phyloP scores from a whole-genome alignment of 2,797 vertebrate genomes.

The Stomatorhinus walkeri region DNA sequence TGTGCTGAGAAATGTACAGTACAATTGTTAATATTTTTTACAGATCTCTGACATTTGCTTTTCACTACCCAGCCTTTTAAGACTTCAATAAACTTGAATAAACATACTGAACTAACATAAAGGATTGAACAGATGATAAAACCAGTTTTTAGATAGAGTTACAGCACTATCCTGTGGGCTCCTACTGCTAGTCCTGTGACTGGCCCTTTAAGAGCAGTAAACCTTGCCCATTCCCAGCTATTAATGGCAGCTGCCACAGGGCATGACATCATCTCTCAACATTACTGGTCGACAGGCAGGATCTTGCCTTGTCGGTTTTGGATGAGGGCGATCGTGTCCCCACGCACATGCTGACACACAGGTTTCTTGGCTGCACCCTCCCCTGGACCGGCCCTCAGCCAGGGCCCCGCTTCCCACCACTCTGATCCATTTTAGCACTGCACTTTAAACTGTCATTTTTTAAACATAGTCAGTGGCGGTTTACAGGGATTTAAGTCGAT shows the following conservation, averaged over 20 bases:
- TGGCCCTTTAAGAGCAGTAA: slow-evolving; percentile 59
- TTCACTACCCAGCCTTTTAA: neutral
- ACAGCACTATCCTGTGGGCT: neutral
- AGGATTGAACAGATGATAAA: neutral
- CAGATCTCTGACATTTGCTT: neutral
- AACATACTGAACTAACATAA: neutral
- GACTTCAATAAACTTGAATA: neutral
- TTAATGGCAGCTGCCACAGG: slow-evolving; percentile 51
- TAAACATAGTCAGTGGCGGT: neutral
- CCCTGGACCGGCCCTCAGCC: neutral
- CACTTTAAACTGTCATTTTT: neutral
- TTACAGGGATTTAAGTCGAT: neutral
- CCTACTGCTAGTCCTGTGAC: slow-evolving; percentile 32
- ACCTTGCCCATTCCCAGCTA: slow-evolving; percentile 58
- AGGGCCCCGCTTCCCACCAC: neutral
- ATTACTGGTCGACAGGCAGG: slow-evolving; percentile 38
- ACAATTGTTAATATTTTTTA: neutral
- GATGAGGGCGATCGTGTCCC: slow-evolving; percentile 23
- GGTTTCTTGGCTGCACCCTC: neutral
- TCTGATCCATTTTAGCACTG: neutral
- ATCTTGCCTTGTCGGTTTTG: slow-evolving; percentile 33
- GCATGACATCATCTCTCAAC: slow-evolving; percentile 64
- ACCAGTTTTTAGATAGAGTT: neutral
- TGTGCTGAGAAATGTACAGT: neutral
- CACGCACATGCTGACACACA: slow-evolving; percentile 3